A percentile compares a stretch with the other conserved stretches of the same genome.
These are phyloP conservation scores for Acanthurus leucopareius DNA, from an alignment of 2,797 vertebrate genomes.

Conservation along the genomic window DNA sequence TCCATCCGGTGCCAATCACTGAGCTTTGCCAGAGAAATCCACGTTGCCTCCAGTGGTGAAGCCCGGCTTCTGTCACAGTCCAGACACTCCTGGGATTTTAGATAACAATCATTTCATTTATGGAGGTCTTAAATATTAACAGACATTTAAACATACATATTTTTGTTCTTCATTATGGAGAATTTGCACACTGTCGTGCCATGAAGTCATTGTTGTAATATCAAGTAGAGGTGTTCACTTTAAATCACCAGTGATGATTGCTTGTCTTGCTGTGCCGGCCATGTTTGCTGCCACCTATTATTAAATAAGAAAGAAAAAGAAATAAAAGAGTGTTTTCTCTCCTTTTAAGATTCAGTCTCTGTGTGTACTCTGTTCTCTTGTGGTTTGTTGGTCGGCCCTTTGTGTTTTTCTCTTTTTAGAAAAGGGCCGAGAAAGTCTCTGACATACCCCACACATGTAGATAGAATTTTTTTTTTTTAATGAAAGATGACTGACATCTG, in stretches of 20 bases:
- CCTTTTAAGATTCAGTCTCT: constrained; percentile 1
- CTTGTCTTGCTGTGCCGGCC: neutral
- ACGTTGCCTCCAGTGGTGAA: constrained; percentile 46
- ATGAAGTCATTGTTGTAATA: neutral
- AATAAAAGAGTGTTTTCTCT: neutral
- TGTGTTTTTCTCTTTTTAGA: constrained; percentile 17
- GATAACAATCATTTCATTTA: constrained; percentile 11
- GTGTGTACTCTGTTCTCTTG: constrained; percentile 10
- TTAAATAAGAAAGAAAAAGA: neutral
- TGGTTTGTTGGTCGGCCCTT: constrained; percentile 5
- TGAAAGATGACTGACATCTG: neutral
- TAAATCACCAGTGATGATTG: constrained; percentile 4
- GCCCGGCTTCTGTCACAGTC: constrained; percentile 30
- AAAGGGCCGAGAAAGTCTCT: too few relatives aligned
- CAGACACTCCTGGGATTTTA: constrained; percentile 26
- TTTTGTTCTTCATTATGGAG: neutral
- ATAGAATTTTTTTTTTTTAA: neutral
- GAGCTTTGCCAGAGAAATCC: constrained; percentile 67
- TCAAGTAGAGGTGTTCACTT: too few relatives aligned
- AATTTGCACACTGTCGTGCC: neutral
- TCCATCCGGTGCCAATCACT: constrained; percentile 76
- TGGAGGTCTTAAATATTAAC: neutral
- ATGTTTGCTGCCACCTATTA: neutral
- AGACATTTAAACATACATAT: neutral
- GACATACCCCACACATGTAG: neutral